Evolutionary conservation across 2,888 invertebrate species (phyloP).

Genomic region (Hirtodrosophila confusa): DNA sequence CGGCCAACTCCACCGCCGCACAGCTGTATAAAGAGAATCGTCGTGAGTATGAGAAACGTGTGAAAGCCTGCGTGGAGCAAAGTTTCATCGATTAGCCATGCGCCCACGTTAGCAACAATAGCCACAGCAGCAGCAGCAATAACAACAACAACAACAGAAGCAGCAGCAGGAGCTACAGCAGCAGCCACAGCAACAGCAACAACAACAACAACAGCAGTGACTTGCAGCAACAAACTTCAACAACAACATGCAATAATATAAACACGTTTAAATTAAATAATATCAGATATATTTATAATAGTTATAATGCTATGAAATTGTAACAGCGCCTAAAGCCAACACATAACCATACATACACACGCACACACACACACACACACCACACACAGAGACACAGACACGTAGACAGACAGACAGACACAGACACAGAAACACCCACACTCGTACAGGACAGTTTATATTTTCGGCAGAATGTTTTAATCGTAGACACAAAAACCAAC

Average conservation of each 20-base stretch:
- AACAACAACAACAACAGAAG: conserved; percentile 34
- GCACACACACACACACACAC: conserved; percentile 27
- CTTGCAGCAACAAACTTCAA: conserved; percentile 40
- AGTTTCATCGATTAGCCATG: conserved; percentile 96
- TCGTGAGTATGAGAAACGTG: conserved; percentile 99
- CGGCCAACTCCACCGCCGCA: conserved; percentile 99
- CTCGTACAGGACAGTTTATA: conserved; percentile 40
- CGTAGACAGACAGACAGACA: conserved; percentile 14
- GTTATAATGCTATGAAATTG: conserved; percentile 74
- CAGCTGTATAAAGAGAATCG: conserved; percentile 99
- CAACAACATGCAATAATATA: conserved; percentile 71
- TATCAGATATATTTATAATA: conserved; percentile 74
- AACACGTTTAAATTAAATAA: conserved; percentile 74
- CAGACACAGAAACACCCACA: conserved; percentile 20
- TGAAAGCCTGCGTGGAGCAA: conserved; percentile 99
- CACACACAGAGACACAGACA: conserved; percentile 6
- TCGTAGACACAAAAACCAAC: conserved; percentile 15
- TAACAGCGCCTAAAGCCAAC: conserved; percentile 65
- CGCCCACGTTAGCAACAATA: conserved; percentile 71
- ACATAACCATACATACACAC: conserved; percentile 32
- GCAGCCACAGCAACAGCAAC: conserved; percentile 12
- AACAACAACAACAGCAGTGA: conserved; percentile 29
- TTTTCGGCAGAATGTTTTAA: conserved; percentile 53
- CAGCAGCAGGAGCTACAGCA: conserved; percentile 27
- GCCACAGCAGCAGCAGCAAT: conserved; percentile 32